Evolutionary conservation across 2,113 vertebrate genomes (phyloP).

Genomic region (Oreocharis arfaki): DNA sequence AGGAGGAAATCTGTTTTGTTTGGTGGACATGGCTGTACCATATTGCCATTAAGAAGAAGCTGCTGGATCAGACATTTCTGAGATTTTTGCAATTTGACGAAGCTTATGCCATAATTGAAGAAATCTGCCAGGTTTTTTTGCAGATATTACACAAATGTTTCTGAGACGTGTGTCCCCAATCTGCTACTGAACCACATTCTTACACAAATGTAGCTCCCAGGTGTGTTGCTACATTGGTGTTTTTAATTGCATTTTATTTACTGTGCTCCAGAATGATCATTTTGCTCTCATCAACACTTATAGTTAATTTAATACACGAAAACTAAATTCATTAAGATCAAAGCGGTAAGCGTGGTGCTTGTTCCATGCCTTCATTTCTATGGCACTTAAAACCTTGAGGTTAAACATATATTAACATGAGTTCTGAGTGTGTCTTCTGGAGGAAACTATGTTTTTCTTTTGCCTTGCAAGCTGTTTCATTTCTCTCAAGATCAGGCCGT

Average conservation of each 20-base stretch:
- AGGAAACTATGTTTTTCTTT: neutral
- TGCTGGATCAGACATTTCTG: neutral
- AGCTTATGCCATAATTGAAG: neutral
- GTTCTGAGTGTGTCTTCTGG: neutral
- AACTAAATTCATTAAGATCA: neutral
- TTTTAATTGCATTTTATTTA: conserved; percentile 58
- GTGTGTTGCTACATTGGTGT: neutral
- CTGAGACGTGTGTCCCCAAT: neutral
- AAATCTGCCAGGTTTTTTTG: conserved; percentile 16
- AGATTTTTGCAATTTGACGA: neutral
- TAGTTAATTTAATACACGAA: neutral
- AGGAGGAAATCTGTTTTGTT: neutral
- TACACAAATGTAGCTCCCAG: neutral
- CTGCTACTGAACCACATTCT: neutral
- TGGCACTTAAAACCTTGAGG: neutral
- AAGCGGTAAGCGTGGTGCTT: neutral
- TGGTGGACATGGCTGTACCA: neutral
- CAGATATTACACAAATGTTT: neutral
- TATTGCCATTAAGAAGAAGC: neutral
- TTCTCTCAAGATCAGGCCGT: neutral
- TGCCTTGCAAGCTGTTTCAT: neutral
- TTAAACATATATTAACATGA: neutral
- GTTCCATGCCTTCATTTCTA: neutral
- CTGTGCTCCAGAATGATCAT: conserved; percentile 8
- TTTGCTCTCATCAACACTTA: conserved; percentile 48